phyloP scores from a whole-genome alignment of 2,113 vertebrate species.

The Odontesthes bonariensis region DNA sequence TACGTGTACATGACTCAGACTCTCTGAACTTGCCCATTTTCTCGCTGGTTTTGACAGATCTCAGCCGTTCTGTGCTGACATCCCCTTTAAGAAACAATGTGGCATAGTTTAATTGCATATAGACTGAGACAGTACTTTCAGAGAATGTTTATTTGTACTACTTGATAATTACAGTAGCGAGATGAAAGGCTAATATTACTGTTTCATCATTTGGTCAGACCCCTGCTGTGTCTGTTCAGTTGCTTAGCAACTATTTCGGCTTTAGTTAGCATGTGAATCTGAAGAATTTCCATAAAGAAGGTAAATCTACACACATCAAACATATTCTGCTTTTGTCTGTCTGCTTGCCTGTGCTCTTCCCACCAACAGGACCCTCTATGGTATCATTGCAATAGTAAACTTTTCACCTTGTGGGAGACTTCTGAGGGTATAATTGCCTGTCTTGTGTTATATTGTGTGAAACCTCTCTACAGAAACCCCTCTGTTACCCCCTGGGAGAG shows the following conservation, averaged over 20 bases:
- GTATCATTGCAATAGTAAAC: slow-evolving; percentile 20
- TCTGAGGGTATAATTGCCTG: slow-evolving; percentile 34
- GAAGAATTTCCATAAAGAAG: not conserved
- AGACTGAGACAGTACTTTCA: not conserved
- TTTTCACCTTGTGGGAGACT: slow-evolving; percentile 27
- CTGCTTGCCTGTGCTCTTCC: not conserved
- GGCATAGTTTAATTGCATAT: slow-evolving; percentile 1
- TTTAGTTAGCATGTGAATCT: not conserved
- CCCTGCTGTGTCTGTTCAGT: not conserved
- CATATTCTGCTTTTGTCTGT: too few species aligned
- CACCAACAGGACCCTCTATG: not conserved
- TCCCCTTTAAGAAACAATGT: slow-evolving; percentile 65
- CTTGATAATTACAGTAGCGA: not conserved
- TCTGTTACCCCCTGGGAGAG: slow-evolving; percentile 35
- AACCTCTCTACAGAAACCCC: slow-evolving; percentile 43
- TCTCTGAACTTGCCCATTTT: slow-evolving; percentile 77
- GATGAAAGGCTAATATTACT: not conserved
- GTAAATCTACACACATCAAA: not conserved
- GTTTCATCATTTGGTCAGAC: not conserved
- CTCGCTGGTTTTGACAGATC: slow-evolving; percentile 69
- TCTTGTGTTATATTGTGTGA: slow-evolving; percentile 56
- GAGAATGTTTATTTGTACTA: not conserved
- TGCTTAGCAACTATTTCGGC: not conserved
- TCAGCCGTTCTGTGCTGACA: slow-evolving; percentile 56
- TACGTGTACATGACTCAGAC: slow-evolving; percentile 68